Conservation (phyloP, 2,113 vertebrate genomes). For the Cyanistes caeruleus region DNA sequence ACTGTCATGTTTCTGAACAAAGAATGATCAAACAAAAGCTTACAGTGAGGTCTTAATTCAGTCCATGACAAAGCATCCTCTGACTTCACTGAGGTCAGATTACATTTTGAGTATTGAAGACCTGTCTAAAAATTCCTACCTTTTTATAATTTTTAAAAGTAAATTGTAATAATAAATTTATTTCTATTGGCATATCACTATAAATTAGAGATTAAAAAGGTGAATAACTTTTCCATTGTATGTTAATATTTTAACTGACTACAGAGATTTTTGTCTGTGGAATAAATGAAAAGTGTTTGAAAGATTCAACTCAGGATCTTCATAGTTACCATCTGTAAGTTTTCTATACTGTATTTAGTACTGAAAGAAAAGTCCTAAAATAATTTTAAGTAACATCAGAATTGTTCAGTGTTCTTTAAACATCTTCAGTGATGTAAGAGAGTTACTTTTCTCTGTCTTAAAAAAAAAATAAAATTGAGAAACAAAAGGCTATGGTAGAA, state of each 20-base stretch:
- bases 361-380: not conserved
- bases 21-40: not conserved
- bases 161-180: not conserved
- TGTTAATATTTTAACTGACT: not conserved
- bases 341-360: not conserved
- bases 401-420: not conserved
- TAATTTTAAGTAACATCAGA: not conserved
- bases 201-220: conserved; percentile 14
- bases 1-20: not conserved
- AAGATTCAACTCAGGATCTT: not conserved
- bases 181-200: not conserved
- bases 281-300: conserved; percentile 8
- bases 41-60: not conserved
- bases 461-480: not conserved
- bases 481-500: not conserved
- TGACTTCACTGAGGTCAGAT: not conserved
- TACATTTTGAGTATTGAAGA: not conserved
- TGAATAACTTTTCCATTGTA: not conserved
- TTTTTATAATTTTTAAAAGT: not conserved
- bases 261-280: not conserved
- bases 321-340: not conserved
- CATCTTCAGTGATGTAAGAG: not conserved
- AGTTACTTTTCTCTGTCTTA: not conserved
- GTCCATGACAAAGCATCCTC: not conserved
- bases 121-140: not conserved